Percentiles rank a stretch among this genome's conserved stretches.
Conservation (phyloP, 1,140 invertebrate species). For the Lamellibrachia luymesi region DNA sequence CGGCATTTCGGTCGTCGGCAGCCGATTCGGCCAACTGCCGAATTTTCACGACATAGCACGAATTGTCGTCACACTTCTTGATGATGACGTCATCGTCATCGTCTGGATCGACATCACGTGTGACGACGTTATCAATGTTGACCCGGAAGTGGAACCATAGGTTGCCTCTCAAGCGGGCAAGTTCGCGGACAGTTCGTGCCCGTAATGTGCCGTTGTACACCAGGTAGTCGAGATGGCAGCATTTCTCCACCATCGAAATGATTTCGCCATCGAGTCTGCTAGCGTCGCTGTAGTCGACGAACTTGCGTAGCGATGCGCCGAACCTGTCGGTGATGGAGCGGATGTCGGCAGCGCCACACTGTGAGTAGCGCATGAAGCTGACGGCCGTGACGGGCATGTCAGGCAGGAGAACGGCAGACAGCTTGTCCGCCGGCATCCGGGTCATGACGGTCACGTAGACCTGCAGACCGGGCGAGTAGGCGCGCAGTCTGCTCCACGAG, state of each 20-base stretch:
- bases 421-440: constrained; percentile 29
- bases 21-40: neutral
- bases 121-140: constrained; percentile 13
- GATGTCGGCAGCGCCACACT: constrained; percentile 30
- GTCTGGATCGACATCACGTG: neutral
- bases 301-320: constrained; percentile 30
- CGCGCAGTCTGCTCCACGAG: constrained; percentile 30
- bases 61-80: neutral
- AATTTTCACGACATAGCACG: neutral
- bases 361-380: constrained; percentile 32
- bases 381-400: constrained; percentile 34
- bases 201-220: constrained; percentile 20
- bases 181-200: constrained; percentile 16
- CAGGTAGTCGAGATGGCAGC: constrained; percentile 11
- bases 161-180: constrained; percentile 6
- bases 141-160: constrained; percentile 12
- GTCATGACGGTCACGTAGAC: constrained; percentile 36
- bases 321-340: constrained; percentile 32
- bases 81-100: constrained; percentile 13
- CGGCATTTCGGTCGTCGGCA: neutral
- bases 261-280: constrained; percentile 10
- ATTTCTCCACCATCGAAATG: neutral
- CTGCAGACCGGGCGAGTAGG: constrained; percentile 30
- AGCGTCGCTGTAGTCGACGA: constrained; percentile 29
- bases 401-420: constrained; percentile 34